These are phyloP conservation scores for Drosophila nasuta DNA, from an alignment of 1,140 invertebrate species.

Conservation along the genomic window DNA sequence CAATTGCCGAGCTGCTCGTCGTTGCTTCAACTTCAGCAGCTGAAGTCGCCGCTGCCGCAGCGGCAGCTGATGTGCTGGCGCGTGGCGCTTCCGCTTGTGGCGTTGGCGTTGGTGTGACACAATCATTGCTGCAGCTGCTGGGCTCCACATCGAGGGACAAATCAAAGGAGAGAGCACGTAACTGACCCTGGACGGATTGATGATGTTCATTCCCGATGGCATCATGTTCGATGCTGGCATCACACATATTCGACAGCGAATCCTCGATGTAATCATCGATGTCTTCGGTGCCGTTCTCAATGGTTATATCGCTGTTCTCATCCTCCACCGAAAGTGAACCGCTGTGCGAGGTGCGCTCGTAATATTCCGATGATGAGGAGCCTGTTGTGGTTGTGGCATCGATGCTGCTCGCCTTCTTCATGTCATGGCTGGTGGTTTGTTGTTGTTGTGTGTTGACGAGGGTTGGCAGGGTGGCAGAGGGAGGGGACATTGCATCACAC, in stretches of 20 bases:
- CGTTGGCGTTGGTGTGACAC: slow-evolving; percentile 61
- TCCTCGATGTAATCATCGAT: slow-evolving; percentile 82
- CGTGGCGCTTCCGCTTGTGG: slow-evolving; percentile 43
- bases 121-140: slow-evolving; percentile 4
- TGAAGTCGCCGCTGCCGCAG: slow-evolving; percentile 1
- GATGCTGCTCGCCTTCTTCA: slow-evolving; percentile 71
- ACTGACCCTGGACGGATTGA: slow-evolving; percentile 40
- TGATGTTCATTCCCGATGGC: neutral
- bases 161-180: slow-evolving; percentile 55
- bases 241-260: slow-evolving; percentile 72
- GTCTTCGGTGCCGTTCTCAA: slow-evolving; percentile 80
- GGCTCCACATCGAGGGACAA: slow-evolving; percentile 37
- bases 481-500: slow-evolving; percentile 17
- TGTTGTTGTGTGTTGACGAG: slow-evolving; percentile 8
- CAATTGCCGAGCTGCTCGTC: neutral
- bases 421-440: slow-evolving; percentile 48
- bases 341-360: slow-evolving; percentile 69
- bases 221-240: slow-evolving; percentile 63
- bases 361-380: slow-evolving; percentile 65
- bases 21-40: neutral
- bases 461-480: slow-evolving; percentile 12
- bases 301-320: slow-evolving; percentile 82
- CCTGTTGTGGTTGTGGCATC: slow-evolving; percentile 56
- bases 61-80: slow-evolving; percentile 36
- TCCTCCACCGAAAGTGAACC: slow-evolving; percentile 82